Percentiles rank a stretch among this genome's conserved stretches.
Evolutionary conservation across 1,140 invertebrate genomes (phyloP).

Genomic region (Onthophagus taurus): DNA sequence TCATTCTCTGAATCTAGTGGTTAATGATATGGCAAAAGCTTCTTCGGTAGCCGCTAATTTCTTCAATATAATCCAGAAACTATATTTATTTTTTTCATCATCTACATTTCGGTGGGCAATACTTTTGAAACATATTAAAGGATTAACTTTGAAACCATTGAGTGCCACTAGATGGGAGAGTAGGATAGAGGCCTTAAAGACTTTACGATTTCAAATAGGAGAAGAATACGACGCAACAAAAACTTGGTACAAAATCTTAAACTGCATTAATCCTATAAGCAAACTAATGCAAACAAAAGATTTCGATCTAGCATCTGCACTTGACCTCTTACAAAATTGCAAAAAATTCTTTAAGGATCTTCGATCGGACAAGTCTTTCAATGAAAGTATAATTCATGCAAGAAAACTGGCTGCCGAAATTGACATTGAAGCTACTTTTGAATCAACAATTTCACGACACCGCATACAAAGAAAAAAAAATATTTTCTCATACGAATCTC

Average conservation of each 20-base stretch:
- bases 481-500: slow-evolving; percentile 12
- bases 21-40: too few relatives aligned
- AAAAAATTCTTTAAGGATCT: slow-evolving; percentile 16
- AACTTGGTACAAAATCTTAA: slow-evolving; percentile 15
- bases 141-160: slow-evolving; percentile 18
- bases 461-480: slow-evolving; percentile 13
- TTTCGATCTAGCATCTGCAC: slow-evolving; percentile 13
- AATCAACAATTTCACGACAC: slow-evolving; percentile 14
- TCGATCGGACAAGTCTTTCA: slow-evolving; percentile 10
- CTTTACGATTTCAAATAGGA: slow-evolving; percentile 18
- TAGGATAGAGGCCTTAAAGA: slow-evolving; percentile 19
- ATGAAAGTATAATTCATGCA: slow-evolving; percentile 11
- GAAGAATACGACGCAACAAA: slow-evolving; percentile 14
- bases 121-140: slow-evolving; percentile 8
- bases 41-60: too few relatives aligned
- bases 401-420: slow-evolving; percentile 11
- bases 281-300: slow-evolving; percentile 15
- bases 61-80: slow-evolving; percentile 9
- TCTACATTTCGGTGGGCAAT: slow-evolving; percentile 10
- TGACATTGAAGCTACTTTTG: slow-evolving; percentile 15
- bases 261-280: slow-evolving; percentile 17
- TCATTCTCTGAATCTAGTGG: slow-evolving; percentile 11
- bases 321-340: slow-evolving; percentile 15
- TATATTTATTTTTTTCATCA: slow-evolving; percentile 13
- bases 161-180: slow-evolving; percentile 18